phyloP scores from a whole-genome alignment of 2,113 vertebrate species.

The Machaerirhynchus nigripectus region DNA sequence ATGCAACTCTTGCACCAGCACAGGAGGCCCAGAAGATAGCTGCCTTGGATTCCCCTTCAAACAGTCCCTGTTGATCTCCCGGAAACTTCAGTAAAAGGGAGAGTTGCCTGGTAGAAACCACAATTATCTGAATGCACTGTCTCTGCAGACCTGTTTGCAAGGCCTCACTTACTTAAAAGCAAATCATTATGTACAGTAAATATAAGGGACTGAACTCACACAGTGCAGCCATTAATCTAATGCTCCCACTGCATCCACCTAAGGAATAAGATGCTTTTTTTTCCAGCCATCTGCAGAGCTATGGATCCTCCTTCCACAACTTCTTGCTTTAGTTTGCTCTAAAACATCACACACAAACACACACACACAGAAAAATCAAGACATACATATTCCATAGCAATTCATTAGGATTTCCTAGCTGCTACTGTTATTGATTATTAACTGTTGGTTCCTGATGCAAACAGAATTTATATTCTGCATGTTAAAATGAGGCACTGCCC shows the following conservation, averaged over 20 bases:
- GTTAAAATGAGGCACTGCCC: background rate
- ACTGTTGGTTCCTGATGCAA: background rate
- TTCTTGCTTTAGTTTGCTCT: background rate
- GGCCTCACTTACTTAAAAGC: slow-evolving; percentile 29
- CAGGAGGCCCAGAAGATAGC: background rate
- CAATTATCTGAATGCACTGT: background rate
- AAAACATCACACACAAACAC: background rate
- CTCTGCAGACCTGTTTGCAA: slow-evolving; percentile 7
- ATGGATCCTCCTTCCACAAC: background rate
- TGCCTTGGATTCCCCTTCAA: background rate
- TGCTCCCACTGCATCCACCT: slow-evolving; percentile 26
- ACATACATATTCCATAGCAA: background rate
- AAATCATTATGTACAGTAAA: slow-evolving; percentile 42
- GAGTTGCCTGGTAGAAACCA: background rate
- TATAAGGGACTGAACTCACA: slow-evolving; percentile 17
- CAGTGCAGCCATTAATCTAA: slow-evolving; percentile 28
- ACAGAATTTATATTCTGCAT: background rate
- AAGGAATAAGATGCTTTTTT: slow-evolving; percentile 26
- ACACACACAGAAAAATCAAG: background rate
- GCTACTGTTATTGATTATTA: background rate
- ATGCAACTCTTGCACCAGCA: background rate
- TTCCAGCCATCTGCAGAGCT: slow-evolving; percentile 11
- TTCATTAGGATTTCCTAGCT: background rate
- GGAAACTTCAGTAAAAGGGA: background rate
- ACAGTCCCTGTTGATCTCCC: background rate